Evolutionary conservation across 64 coral and sea anemone species (phyloP), one percentile per base, ranked within the genome.

Genomic region (Stichodactyla helianthus): DNA sequence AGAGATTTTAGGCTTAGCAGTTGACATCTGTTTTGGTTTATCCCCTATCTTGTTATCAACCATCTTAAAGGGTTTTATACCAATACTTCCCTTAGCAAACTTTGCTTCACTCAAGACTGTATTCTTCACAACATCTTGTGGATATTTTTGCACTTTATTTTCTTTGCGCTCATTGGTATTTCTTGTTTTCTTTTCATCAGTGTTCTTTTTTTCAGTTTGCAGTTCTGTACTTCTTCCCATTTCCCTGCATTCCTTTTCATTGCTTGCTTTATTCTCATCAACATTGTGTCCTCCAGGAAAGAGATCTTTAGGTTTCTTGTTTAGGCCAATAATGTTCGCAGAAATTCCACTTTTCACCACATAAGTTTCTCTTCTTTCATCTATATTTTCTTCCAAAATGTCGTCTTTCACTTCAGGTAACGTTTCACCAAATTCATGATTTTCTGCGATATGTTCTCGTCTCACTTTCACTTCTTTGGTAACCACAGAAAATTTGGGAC

Each of bases 291-390:
- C 6, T 9, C 19, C 50, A 51, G 9, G 11, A 13, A 11, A 0
- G 16, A 35, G 5, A 63, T 50, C 6, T 7, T 67, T 14, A 55
- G 84, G 61, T 70, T 14, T 22, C 77, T 55, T 57, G 68, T 31
- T 26, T 0, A 23, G 5, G 11, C 25, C 27, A 74, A 9, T 11
- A 7, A 5, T 65, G 8, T 9, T n/a, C 4, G 4, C 18, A 27
- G 68, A 6, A 26, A 25, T 11, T 26, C 6, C 26, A 35, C 68
- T 52, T 54, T 57, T 57, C 5, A 84, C 83, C 0, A 84, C 83
- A 63, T 84, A 84, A 8, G 83, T 84, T 13, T 84, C 83, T 84
- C 83, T 59, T 5, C 83, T 84, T 63, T 84, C 56, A 23, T 63
- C 83, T 52, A 50, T 10, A 57, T 51, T 82, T 15, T 22, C 18